These are phyloP conservation scores for Halcyon senegalensis DNA, from an alignment of 2,113 vertebrate genomes.

Conservation along the genomic window DNA sequence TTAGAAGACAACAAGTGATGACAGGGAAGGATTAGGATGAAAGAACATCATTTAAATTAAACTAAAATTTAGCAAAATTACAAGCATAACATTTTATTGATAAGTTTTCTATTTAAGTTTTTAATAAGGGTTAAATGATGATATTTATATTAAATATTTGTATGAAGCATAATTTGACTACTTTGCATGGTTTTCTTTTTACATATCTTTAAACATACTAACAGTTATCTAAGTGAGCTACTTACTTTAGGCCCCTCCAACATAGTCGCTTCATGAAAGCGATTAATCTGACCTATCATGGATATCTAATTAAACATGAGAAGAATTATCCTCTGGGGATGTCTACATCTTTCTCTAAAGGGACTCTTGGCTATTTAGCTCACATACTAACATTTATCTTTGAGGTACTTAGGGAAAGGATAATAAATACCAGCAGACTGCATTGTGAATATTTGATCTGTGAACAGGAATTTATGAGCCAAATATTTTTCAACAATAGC, in stretches of 20 bases:
- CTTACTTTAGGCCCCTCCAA: neutral
- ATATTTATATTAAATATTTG: neutral
- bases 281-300: neutral
- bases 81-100: neutral
- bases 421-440: neutral
- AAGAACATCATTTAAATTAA: neutral
- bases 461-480: neutral
- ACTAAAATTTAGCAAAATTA: neutral
- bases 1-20: neutral
- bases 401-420: neutral
- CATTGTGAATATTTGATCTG: neutral
- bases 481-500: neutral
- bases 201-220: neutral
- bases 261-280: neutral
- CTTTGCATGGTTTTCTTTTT: neutral
- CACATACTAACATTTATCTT: conserved; percentile 8
- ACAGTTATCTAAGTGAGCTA: neutral
- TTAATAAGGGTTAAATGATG: neutral
- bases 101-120: neutral
- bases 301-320: neutral
- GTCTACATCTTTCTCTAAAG: neutral
- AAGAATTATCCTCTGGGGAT: neutral
- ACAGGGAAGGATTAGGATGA: neutral
- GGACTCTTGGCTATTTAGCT: conserved; percentile 2
- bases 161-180: neutral